Base-by-base conservation (phyloP, 2,113 vertebrate genomes). In the Galemys pyrenaicus region DNA sequence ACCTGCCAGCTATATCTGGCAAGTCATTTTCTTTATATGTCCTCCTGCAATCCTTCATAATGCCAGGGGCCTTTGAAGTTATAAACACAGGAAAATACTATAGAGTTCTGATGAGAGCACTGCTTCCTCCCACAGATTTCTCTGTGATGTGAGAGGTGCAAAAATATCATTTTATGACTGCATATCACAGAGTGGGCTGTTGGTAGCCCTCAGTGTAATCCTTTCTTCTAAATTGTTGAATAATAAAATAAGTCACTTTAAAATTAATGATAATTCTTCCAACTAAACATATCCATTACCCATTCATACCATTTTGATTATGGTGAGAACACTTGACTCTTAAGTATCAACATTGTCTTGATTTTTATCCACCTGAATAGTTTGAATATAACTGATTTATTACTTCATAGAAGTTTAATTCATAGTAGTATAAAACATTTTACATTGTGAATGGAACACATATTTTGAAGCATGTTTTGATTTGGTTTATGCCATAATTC, bases 11-110 rank as follows among this genome's bases (percentile, higher is more conserved):
- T 97, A 37, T 95, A 89, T 94, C 95, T 94, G 88, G 68, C 80
- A 95, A 96, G 82, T 94, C 44, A 78, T 98, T 96, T 96, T 83
- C 89, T 93, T 94, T 92, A 82, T 92, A 95, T 82, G 49, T 96
- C 92, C 91, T 94, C 41, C 73, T 24, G 30, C 51, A 51, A 58
- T 64, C 90, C 89, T 95, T 74, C 19, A 39, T 91, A 83, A 62
- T 60, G 46, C 46, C 64, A 95, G 92, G 90, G 0, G 0, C 68
- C 49, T 95, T 96, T 85, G 87, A 62, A 70, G 39, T 68, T 91
- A 32, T 13, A 96, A 89, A 70, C 11, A 85, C 44, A 49, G 28
- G 46, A 94, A 95, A 91, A 9, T 41, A 60, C 41, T 54, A 30
- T 22, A 58, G 71, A 56, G 9, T 19, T 28, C 41, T 77, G 15